phyloP scores from a whole-genome alignment of 2,888 invertebrate genomes.

The Nymphalis urticae region DNA sequence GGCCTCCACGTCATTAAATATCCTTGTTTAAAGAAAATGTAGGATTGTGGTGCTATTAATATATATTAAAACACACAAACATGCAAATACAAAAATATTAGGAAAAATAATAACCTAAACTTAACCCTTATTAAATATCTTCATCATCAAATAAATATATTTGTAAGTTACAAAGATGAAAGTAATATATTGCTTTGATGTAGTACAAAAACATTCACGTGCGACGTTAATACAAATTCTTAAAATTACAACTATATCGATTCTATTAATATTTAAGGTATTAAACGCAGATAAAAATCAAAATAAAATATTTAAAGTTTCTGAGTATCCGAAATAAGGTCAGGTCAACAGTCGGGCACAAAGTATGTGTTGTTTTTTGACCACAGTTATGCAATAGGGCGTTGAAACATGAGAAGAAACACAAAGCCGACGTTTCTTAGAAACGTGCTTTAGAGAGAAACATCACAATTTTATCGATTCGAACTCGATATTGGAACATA shows the following conservation, averaged over 20 bases:
- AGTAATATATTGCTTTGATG: not conserved
- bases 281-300: constrained; percentile 20
- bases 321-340: constrained; percentile 52
- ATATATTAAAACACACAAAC: too few relatives aligned
- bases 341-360: constrained; percentile 62
- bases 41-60: too few relatives aligned
- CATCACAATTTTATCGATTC: constrained; percentile 70
- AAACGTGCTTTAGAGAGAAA: constrained; percentile 78
- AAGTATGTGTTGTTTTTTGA: constrained; percentile 55
- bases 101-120: too few relatives aligned
- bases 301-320: constrained; percentile 23
- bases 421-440: constrained; percentile 59
- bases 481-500: constrained; percentile 71
- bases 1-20: too few relatives aligned
- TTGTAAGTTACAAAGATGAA: too few relatives aligned
- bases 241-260: not conserved
- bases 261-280: constrained; percentile 7
- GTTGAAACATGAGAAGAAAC: constrained; percentile 63
- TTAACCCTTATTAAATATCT: too few relatives aligned
- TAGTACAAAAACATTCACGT: not conserved
- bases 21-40: too few relatives aligned
- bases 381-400: constrained; percentile 69
- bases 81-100: too few relatives aligned
- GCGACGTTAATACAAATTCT: not conserved
- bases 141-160: too few relatives aligned